Base-by-base conservation (phyloP, 2,113 vertebrate species). In the Rutilus rutilus region DNA sequence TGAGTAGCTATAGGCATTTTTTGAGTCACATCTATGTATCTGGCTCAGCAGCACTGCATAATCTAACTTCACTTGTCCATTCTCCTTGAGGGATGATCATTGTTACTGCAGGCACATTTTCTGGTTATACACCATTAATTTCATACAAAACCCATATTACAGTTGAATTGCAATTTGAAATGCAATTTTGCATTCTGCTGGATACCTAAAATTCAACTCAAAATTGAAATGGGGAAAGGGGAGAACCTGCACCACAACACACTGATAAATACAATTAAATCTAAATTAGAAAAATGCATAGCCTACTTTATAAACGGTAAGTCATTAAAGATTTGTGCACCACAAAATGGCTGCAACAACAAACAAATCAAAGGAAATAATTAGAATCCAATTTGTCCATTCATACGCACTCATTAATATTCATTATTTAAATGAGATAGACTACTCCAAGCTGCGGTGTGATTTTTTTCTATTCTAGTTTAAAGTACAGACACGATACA, bases 291-390 rank as follows among this genome's bases (percentile, higher is more conserved):
- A 25, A 25, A 14, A 74, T 47, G 39, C n/a, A 27, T 25, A 42
- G 42, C 42, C 42, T 42, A 50, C 5, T 47, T n/a, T 47, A 75
- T 15, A 15, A 45, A 45, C 14, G 45, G 11, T 21, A 73, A 69
- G 33, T 45, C 69, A 73, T 42, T 73, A 45, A 42, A 73, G 21
- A 14, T 45, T 4, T 69, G 36, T 39, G 67, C 67, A 71, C 67
- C 10, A n/a, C 21, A 71, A 71, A 71, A 71, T 71, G 39, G 67
- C 67, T 42, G 67, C 67, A 42, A 21, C 67, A 71, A 71, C 36
- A 71, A 71, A 71, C 67, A 71, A 39, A 71, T 71, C 67, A 42
- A 42, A n/a, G 67, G 21, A 71, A 71, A 71, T 71, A 6, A 71
- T 71, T 71, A 71, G 21, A 71, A 71, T 71, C 36, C 4, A 71